Evolutionary conservation across 1,140 invertebrate species (phyloP), one percentile per base, ranked within the genome.

Genomic region (Ericerus pela): DNA sequence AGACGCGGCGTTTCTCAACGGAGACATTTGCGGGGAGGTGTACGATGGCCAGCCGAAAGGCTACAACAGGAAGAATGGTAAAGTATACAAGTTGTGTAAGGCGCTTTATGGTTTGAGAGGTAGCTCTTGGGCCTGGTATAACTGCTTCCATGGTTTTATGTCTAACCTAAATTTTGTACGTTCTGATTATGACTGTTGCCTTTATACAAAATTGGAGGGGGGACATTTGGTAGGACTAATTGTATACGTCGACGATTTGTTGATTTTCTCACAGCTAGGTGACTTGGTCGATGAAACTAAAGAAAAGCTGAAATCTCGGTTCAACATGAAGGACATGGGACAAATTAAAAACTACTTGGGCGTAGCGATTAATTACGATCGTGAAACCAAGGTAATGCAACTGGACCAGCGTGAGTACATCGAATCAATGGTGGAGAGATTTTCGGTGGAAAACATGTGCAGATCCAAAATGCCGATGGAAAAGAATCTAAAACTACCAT

Each of bases 41-140:
- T n/a, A n/a, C n/a, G n/a, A n/a, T n/a, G n/a, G n/a, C n/a, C n/a
- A n/a, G n/a, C n/a, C n/a, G n/a, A n/a, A n/a, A n/a, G n/a, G n/a
- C n/a, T n/a, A n/a, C n/a, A n/a, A n/a, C n/a, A n/a, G n/a, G n/a
- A n/a, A n/a, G n/a, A n/a, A n/a, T n/a, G n/a, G n/a, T n/a, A n/a
- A n/a, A n/a, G 65, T 72, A 22, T 70, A 64, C 58, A 47, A 52
- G 31, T 57, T 72, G 36, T 65, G 67, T 6, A 71, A 68, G 61
- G 63, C 64, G 26, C 31, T 72, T 1, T 71, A 72, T 66, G 70
- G 69, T 0, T 60, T 71, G 27, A 71, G 70, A 62, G 66, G 70
- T 58, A 63, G 65, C 0, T 61, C 61, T 1, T 43, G 64, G 51
- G 52, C 51, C 36, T 71, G 66, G 68, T 55, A 67, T 33, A 1